Base-by-base conservation (phyloP, 2,888 invertebrate genomes). In the Autographa gamma region DNA sequence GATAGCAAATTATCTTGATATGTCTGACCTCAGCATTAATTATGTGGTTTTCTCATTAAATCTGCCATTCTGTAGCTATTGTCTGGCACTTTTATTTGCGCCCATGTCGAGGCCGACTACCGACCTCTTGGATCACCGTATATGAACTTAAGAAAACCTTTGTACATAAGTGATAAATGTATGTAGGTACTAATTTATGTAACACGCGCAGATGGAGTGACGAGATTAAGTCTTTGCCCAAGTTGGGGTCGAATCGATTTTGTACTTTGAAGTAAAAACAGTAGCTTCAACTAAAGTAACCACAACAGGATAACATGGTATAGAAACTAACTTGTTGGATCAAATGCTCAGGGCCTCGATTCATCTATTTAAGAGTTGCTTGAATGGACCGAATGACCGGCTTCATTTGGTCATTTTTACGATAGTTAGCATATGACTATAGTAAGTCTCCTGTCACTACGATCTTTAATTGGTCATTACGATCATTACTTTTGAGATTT, bases 1-100 rank as follows among this genome's bases (percentile, higher is more conserved):
- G 18, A 48, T 52, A 1, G 62, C 61, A 56, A 60, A 65, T 71
- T 79, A 79, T 74, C 77, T 66, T 31, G 34, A 71, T 41, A 76
- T 63, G 64, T 25, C 19, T 80, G 80, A 80, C 80, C 80, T 75
- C 62, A 77, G 19, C 66, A 60, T 34, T 69, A 69, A 77, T 80
- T 77, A 66, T 59, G 59, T 71, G 58, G 56, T 73, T 77, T 80
- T 75, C 73, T 80, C 78, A 77, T 80, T 77, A 80, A 67, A 61
- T 60, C 71, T 72, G 71, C 73, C 77, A 82, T 81, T 71, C 69
- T 74, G 66, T 19, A 6, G 52, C 66, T 73, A 79, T 79, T 81
- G 80, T 77, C 66, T 25, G 69, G 63, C 59, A 77, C 71, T 79
- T 81, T 81, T 63, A 75, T 79, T 48, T 69, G 48, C 67, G 76